Percentiles rank a stretch among this genome's conserved stretches.
Evolutionary conservation across 2,888 invertebrate genomes (phyloP).

Genomic region (Spicauda simplicius): DNA sequence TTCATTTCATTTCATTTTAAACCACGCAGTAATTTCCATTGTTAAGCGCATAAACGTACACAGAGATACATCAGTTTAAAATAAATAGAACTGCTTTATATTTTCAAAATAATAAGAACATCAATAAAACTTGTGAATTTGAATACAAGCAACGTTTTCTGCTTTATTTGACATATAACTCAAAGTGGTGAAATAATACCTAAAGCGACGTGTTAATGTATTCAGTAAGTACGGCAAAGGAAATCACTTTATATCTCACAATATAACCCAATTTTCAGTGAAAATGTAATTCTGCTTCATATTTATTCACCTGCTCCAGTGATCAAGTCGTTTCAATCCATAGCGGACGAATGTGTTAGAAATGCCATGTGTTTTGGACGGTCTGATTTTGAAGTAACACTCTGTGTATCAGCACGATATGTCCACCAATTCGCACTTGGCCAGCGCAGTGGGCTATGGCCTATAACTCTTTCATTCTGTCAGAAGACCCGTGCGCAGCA

Average conservation of each 20-base stretch:
- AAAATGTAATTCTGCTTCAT: conserved; percentile 15
- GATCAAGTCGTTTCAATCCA: conserved; percentile 16
- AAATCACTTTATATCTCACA: conserved; percentile 16
- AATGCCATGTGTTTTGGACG: no score
- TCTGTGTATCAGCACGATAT: no score
- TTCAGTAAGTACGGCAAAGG: conserved; percentile 6
- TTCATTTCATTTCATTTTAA: no score
- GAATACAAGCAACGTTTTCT: neutral
- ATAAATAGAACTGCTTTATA: no score
- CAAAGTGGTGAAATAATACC: neutral
- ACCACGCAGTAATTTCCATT: no score
- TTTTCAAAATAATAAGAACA: neutral
- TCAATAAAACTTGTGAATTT: neutral
- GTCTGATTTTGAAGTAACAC: no score
- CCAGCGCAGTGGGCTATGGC: no score
- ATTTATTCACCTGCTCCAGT: conserved; percentile 21
- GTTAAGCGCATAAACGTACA: no score
- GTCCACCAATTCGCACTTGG: no score
- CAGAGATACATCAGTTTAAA: no score
- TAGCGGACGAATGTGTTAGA: neutral
- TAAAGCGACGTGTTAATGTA: conserved; percentile 3
- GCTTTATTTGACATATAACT: neutral
- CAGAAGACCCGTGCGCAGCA: no score
- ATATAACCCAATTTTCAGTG: conserved; percentile 18
- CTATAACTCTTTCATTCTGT: no score